These are phyloP conservation scores for Hemibagrus guttatus DNA, from an alignment of 2,797 vertebrate species.

Conservation along the genomic window DNA sequence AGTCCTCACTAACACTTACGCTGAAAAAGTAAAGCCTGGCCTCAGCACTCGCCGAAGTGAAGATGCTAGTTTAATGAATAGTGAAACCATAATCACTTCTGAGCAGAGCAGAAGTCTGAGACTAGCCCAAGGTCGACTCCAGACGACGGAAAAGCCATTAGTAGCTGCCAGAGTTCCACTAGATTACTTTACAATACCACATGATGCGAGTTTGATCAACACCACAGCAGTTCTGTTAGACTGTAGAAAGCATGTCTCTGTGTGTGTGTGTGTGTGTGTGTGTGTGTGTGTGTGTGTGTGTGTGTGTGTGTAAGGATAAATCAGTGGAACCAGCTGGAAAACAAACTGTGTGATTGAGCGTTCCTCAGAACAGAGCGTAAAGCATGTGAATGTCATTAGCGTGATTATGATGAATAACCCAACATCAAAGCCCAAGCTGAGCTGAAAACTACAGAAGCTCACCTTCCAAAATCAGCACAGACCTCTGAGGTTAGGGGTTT, in stretches of 20 bases:
- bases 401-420: slow-evolving; percentile 41
- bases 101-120: slow-evolving; percentile 2
- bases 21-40: neutral
- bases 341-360: slow-evolving; percentile 18
- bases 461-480: slow-evolving; percentile 36
- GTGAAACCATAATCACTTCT: slow-evolving; percentile 23
- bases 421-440: slow-evolving; percentile 36
- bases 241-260: neutral
- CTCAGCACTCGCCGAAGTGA: neutral
- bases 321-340: slow-evolving; percentile 23
- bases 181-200: slow-evolving; percentile 30
- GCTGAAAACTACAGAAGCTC: slow-evolving; percentile 16
- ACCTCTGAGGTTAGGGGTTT: neutral
- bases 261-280: slow-evolving; percentile 14
- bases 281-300: slow-evolving; percentile 14
- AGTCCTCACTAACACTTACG: neutral
- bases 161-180: slow-evolving; percentile 13
- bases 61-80: slow-evolving; percentile 17
- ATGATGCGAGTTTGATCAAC: slow-evolving; percentile 42
- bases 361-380: slow-evolving; percentile 22
- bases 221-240: slow-evolving; percentile 11
- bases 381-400: slow-evolving; percentile 44
- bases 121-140: slow-evolving; percentile 9
- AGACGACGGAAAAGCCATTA: slow-evolving; percentile 21
- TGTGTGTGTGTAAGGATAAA: slow-evolving; percentile 25